Percentiles rank a stretch among this genome's conserved stretches.
Evolutionary conservation across 2,113 vertebrate species (phyloP).

Genomic region (Excalfactoria chinensis): DNA sequence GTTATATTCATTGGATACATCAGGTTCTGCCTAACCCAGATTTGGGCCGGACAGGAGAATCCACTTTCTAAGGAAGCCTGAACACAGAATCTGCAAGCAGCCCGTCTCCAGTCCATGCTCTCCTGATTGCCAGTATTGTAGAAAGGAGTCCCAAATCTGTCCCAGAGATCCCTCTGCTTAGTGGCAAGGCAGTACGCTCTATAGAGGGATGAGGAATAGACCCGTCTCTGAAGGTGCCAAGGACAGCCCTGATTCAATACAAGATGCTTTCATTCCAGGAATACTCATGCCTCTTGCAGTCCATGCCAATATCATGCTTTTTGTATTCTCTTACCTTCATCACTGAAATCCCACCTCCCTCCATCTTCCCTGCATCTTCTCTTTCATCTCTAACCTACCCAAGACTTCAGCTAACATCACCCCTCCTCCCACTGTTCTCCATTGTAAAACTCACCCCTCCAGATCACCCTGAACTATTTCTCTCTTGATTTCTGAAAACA

Average conservation of each 20-base stretch:
- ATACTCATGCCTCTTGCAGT: conserved; percentile 65
- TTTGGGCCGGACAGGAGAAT: conserved; percentile 22
- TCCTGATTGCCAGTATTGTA: conserved; percentile 21
- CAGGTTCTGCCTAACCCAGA: conserved; percentile 39
- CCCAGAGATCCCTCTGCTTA: neutral
- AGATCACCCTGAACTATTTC: neutral
- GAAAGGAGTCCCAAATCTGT: neutral
- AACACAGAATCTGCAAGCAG: conserved; percentile 16
- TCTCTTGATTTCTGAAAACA: neutral
- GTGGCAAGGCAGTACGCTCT: neutral
- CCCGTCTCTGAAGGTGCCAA: conserved; percentile 4
- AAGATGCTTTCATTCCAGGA: conserved; percentile 51
- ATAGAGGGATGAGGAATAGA: neutral
- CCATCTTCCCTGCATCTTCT: neutral
- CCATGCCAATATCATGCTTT: conserved; percentile 68
- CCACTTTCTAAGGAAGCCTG: conserved; percentile 5
- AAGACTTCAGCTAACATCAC: neutral
- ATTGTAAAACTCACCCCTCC: neutral
- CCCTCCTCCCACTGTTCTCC: neutral
- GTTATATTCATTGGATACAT: conserved; percentile 33
- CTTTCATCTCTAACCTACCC: neutral
- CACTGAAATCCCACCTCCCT: conserved; percentile 41
- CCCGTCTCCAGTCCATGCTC: neutral
- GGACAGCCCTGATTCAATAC: conserved; percentile 9
- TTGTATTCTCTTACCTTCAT: conserved; percentile 53